Percentiles rank a stretch among this genome's conserved stretches.
phyloP scores from a whole-genome alignment of 2,888 invertebrate genomes.

The Flabesymbios commensalis region DNA sequence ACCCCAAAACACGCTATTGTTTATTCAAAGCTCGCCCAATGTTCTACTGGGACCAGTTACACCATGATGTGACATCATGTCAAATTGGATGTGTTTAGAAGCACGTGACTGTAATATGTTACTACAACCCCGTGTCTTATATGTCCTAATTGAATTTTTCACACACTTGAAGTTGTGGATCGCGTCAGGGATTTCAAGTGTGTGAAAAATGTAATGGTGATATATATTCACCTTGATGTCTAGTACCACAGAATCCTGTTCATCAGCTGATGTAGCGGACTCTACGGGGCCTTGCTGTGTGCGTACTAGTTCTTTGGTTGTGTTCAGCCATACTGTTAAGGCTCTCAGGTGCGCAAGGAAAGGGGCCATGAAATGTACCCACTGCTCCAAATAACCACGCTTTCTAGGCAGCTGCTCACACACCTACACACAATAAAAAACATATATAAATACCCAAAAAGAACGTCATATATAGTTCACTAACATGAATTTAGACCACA shows the following conservation, averaged over 20 bases:
- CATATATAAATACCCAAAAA: too few species aligned
- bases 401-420: slow-evolving; percentile 39
- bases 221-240: slow-evolving; percentile 44
- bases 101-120: not conserved
- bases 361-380: slow-evolving; percentile 38
- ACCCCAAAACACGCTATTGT: too few species aligned
- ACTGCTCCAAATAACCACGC: slow-evolving; percentile 39
- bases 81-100: not conserved
- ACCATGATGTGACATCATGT: too few species aligned
- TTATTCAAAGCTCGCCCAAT: too few species aligned
- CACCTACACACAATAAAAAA: slow-evolving; percentile 39
- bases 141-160: too few species aligned
- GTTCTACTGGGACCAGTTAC: too few species aligned
- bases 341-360: slow-evolving; percentile 50
- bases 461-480: too few species aligned
- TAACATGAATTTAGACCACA: too few species aligned
- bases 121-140: not conserved
- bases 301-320: slow-evolving; percentile 48
- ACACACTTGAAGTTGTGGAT: too few species aligned
- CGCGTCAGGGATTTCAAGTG: not conserved
- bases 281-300: slow-evolving; percentile 44
- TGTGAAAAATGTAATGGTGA: not conserved
- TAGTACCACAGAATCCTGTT: slow-evolving; percentile 45
- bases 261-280: slow-evolving; percentile 48
- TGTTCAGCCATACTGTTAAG: slow-evolving; percentile 46